Conservation (phyloP, 2,888 invertebrate genomes). For the Apotomis capreana region DNA sequence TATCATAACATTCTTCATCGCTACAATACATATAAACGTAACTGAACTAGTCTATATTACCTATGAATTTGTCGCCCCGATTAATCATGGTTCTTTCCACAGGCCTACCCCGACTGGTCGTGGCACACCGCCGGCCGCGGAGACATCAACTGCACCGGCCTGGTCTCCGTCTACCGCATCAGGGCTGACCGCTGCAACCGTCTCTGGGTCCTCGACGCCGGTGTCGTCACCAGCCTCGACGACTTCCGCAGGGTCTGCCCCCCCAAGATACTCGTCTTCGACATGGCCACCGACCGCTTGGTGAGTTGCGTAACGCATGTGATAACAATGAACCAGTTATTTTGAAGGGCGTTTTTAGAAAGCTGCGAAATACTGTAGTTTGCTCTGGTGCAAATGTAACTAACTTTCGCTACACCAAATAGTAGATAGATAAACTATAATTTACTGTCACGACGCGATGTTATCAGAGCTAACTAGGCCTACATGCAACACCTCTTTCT, state of each 20-base stretch:
- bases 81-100: constrained; percentile 35
- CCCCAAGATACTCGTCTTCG: constrained; percentile 91
- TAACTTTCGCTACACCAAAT: background rate
- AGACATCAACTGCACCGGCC: constrained; percentile 88
- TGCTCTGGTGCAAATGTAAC: background rate
- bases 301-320: constrained; percentile 61
- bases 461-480: constrained; percentile 15
- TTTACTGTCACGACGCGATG: constrained; percentile 18
- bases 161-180: constrained; percentile 91
- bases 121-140: constrained; percentile 88
- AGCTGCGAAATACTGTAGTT: constrained; percentile 22
- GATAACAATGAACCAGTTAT: constrained; percentile 38
- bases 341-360: constrained; percentile 37
- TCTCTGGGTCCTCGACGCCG: constrained; percentile 92
- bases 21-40: no score
- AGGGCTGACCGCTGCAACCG: constrained; percentile 91
- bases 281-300: constrained; percentile 87
- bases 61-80: no score
- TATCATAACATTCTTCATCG: no score
- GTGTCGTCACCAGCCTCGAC: constrained; percentile 87
- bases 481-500: constrained; percentile 47
- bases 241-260: constrained; percentile 87
- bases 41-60: background rate
- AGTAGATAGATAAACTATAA: background rate
- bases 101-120: constrained; percentile 90